Evolutionary conservation across 2,113 vertebrate species (phyloP).

Genomic region (Hemicordylus capensis): DNA sequence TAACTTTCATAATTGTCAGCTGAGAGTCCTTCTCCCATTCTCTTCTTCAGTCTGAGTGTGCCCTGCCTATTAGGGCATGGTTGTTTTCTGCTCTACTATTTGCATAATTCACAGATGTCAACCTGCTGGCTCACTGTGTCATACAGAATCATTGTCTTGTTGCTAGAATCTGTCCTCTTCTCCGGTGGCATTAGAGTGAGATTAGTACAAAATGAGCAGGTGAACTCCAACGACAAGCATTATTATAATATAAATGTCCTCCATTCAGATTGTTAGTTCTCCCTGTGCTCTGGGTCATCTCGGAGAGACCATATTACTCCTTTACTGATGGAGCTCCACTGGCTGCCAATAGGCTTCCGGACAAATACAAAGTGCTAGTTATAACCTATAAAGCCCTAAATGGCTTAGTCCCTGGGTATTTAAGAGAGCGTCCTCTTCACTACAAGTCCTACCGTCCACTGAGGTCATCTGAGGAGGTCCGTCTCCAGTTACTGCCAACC

Average conservation of each 20-base stretch:
- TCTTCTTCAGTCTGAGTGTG: slow-evolving; percentile 47
- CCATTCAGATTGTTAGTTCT: slow-evolving; percentile 39
- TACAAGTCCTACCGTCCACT: no score
- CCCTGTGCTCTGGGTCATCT: no score
- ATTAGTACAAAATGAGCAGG: slow-evolving; percentile 37
- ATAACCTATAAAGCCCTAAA: no score
- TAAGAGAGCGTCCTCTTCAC: no score
- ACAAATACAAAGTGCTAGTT: no score
- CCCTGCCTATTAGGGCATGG: slow-evolving; percentile 54
- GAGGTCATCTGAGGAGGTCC: no score
- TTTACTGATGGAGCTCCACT: no score
- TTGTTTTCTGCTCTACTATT: slow-evolving; percentile 50
- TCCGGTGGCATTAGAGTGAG: slow-evolving; percentile 34
- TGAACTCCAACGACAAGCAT: slow-evolving; percentile 36
- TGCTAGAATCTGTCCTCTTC: slow-evolving; percentile 50
- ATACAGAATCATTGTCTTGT: slow-evolving; percentile 60
- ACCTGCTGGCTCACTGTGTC: slow-evolving; percentile 37
- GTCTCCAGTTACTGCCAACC: no score
- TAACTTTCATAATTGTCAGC: slow-evolving; percentile 73
- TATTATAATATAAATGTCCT: slow-evolving; percentile 26
- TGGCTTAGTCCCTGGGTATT: no score
- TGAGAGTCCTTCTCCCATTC: slow-evolving; percentile 36
- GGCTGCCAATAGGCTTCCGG: no score
- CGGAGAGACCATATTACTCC: no score
- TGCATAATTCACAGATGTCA: slow-evolving; percentile 69